Evolutionary conservation across 2,797 vertebrate species (phyloP), one percentile per base, ranked within the genome.

Genomic region (Hydrophis major): DNA sequence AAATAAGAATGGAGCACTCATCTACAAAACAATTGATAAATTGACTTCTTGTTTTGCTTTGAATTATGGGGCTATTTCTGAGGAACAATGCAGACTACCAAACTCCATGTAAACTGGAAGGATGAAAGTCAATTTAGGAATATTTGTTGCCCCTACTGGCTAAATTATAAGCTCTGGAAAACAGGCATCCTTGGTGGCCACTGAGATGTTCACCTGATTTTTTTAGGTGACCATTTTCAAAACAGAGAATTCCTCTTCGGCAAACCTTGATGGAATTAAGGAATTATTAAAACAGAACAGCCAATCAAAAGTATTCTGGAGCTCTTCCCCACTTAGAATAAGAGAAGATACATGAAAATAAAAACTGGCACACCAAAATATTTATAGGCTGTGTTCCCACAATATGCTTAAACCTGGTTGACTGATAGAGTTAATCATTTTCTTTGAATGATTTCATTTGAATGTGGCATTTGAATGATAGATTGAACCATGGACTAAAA

Each of bases 191-290:
- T 83, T 63, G 50, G 83, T 42, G 4, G 0, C 20, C 50, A n/a
- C 25, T 61, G 32, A 57, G 27, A 16, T 18, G 2, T 8, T 20
- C 37, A 10, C 14, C 7, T 63, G n/a, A 1, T 0, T 0, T 0
- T 59, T 0, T 57, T 20, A 14, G 28, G n/a, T 16, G 87, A 16
- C 18, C 3, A 28, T 12, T 59, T 89, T 42, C 56, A 88, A n/a
- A 25, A 32, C 10, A 66, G 28, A 89, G 8, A 18, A 50, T 22
- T 91, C 22, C 83, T 56, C 11, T 89, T 57, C 92, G 10, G 18
- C 87, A 56, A 7, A 42, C 8, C 86, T 56, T 87, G 22, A 56
- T 87, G 83, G 60, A 37, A 8, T 87, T 16, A 18, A 25, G 22
- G 12, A 37, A 42, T 56, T 14, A 56, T 57, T 87, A 37, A 87